phyloP scores from a whole-genome alignment of 2,113 vertebrate species.

The Sula dactylatra region DNA sequence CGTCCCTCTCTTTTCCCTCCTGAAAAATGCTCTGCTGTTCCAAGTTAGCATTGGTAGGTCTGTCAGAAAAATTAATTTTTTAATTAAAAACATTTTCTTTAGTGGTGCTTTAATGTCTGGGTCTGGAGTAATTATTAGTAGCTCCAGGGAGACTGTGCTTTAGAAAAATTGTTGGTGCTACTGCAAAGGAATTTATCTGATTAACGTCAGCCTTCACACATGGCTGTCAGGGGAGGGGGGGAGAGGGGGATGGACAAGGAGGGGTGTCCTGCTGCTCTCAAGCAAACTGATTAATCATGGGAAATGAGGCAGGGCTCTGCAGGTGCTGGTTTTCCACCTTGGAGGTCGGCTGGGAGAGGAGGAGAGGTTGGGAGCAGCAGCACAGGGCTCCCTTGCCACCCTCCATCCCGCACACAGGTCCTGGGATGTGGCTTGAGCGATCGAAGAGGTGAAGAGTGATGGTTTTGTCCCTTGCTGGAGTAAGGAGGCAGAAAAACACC shows the following conservation, averaged over 20 bases:
- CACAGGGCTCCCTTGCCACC: fast-evolving
- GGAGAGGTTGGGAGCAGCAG: neutral
- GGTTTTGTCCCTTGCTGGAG: neutral
- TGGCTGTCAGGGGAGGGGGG: neutral
- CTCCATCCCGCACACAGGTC: fast-evolving
- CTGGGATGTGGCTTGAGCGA: fast-evolving
- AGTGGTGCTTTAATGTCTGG: conserved; percentile 66
- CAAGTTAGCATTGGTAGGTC: neutral
- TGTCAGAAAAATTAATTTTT: conserved; percentile 76
- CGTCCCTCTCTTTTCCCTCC: neutral
- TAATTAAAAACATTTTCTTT: conserved; percentile 71
- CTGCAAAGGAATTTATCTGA: conserved; percentile 67
- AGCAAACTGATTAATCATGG: conserved; percentile 17
- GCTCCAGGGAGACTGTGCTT: conserved; percentile 66
- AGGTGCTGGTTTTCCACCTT: neutral
- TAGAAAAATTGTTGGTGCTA: conserved; percentile 67
- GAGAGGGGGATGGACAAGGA: neutral
- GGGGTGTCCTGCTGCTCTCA: neutral
- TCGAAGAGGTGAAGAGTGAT: neutral
- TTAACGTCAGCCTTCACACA: conserved; percentile 54
- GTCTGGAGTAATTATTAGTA: conserved; percentile 72
- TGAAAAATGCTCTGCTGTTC: neutral
- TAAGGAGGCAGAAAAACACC: neutral
- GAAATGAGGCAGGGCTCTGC: neutral
- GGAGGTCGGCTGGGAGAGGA: neutral